Base-by-base conservation (phyloP, 2,888 invertebrate species). In the Crioceris asparagi region DNA sequence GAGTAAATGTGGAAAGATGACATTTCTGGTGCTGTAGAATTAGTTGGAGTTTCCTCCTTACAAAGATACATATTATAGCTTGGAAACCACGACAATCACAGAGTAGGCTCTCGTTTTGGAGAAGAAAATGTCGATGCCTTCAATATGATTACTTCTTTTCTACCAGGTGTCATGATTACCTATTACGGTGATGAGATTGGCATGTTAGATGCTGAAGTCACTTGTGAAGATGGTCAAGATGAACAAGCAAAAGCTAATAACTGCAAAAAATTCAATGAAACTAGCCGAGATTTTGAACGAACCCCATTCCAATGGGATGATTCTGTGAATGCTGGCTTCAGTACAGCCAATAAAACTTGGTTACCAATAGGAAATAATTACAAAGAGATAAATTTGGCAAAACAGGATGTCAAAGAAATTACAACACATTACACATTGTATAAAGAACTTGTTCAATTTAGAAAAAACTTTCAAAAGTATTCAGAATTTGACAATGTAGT, bases 101-200 rank as follows among this genome's bases (percentile, higher is more conserved):
- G 87, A 47, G 72, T 77, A n/a, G 79, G 78, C 1, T 71, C 79
- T 1, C 71, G 86, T 46, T 79, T 75, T 44, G 83, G 82, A 1
- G 65, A 44, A 14, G 69, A 74, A 36, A 67, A 80, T 48, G 75
- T 79, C 0, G 87, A 90, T 61, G 82, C 79, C n/a, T 71, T 90
- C 54, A 84, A 87, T 56, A 86, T 91, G 81, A 59, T 94, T 36
- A 67, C 79, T 12, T 67, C 87, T 56, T 32, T 90, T 12, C 66
- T 93, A 36, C 91, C 90, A 2, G 93, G 93, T 26, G 75, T 87
- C 3, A 77, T 81, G 14, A 76, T 91, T 6, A 83, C 86, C 1
- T 93, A 93, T 56, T 85, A 92, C 68, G 87, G 85, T 4, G 85
- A 87, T 52, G 85, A 86, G 65, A 72, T 87, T 31, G 84, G 79